phyloP scores from a whole-genome alignment of 1,140 invertebrate species.

The Littorina saxatilis region DNA sequence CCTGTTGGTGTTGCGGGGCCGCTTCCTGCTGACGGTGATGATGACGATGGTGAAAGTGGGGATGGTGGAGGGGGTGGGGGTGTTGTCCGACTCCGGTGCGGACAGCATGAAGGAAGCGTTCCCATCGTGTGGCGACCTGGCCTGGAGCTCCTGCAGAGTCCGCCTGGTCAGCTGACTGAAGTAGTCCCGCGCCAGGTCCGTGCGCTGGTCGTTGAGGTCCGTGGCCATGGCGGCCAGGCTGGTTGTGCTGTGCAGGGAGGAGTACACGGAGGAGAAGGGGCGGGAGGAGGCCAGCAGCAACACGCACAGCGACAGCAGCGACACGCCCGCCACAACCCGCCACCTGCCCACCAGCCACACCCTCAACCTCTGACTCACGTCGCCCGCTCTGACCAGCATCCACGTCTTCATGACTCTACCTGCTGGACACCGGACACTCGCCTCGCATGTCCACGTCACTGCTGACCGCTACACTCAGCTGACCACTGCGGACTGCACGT shows the following conservation, averaged over 20 bases:
- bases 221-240: background rate
- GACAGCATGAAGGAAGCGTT: constrained; percentile 2
- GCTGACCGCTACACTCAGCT: too few species aligned
- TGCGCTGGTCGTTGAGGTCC: background rate
- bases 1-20: background rate
- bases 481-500: too few species aligned
- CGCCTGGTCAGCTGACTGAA: background rate
- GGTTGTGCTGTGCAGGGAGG: background rate
- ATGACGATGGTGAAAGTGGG: constrained; percentile 19
- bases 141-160: background rate
- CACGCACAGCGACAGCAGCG: background rate
- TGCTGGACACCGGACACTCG: background rate
- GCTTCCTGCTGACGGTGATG: constrained; percentile 14
- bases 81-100: background rate
- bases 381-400: background rate
- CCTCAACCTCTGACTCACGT: background rate
- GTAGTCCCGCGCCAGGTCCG: background rate
- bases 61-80: background rate
- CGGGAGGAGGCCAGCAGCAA: background rate
- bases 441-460: background rate
- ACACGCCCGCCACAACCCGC: background rate
- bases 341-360: background rate
- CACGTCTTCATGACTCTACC: background rate
- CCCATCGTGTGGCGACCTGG: background rate
- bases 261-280: constrained; percentile 1